A percentile compares a stretch with the other conserved stretches of the same genome.
Conservation (phyloP, 2,113 vertebrate species). For the Catharus fuscescens region DNA sequence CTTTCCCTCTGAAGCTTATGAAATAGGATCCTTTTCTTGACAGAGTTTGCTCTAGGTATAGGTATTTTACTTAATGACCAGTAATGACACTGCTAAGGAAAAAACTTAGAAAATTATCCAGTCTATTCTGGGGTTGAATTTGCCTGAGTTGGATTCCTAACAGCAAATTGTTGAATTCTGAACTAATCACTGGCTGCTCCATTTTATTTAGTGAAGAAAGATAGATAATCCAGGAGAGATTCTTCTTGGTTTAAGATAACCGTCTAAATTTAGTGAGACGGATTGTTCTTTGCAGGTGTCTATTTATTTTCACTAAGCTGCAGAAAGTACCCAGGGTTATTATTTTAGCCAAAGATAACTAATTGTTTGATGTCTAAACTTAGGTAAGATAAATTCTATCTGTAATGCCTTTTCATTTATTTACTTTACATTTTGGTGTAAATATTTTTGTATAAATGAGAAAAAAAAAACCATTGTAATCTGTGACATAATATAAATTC, state of each 20-base stretch:
- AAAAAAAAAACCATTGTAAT: background rate
- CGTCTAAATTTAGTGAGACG: background rate
- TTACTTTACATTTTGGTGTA: background rate
- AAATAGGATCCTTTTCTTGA: background rate
- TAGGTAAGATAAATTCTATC: background rate
- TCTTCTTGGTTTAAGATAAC: background rate
- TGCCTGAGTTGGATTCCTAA: background rate
- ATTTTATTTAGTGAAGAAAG: background rate
- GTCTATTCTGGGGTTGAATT: background rate
- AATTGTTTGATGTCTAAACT: background rate
- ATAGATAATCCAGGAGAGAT: background rate
- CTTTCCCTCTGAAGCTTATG: background rate
- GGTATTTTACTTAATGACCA: background rate
- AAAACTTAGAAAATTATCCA: background rate
- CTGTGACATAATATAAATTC: background rate
- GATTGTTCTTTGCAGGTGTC: background rate
- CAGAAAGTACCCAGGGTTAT: background rate
- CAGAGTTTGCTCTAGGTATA: background rate
- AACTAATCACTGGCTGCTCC: background rate
- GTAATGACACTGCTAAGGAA: background rate
- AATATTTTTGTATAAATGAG: background rate
- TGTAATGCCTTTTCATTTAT: background rate
- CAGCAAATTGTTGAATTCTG: background rate
- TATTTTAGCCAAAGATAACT: background rate
- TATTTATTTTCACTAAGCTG: slow-evolving; percentile 31